Base-by-base conservation (phyloP, 1,140 invertebrate species). In the Nylanderia fulva region DNA sequence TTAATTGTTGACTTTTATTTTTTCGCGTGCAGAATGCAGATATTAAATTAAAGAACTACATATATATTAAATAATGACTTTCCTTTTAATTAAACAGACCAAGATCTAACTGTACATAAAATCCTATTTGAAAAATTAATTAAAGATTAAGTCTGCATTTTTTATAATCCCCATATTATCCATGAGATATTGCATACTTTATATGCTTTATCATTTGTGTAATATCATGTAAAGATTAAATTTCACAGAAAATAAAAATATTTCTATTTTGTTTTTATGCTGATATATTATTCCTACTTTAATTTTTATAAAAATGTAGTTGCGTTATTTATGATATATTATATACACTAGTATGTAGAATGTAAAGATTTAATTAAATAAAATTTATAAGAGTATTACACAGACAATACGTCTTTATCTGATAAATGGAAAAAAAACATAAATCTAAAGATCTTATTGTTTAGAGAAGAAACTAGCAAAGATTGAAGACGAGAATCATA, bases 41-140 rank as follows among this genome's bases (percentile, higher is more conserved):
- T 42, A 42, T 71, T 54, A 72, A 72, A 56, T 72, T 72, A 36
- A 15, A 54, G 3, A 54, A 54, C 3, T 72, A 0, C 29, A 54
- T 15, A 72, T 11, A 42, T 21, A 72, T 54, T 54, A 72, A 72
- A 54, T 72, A 54, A 33, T n/a, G n/a, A n/a, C n/a, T n/a, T n/a
- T n/a, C n/a, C n/a, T n/a, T n/a, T n/a, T n/a, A n/a, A n/a, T n/a
- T n/a, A n/a, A n/a, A n/a, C n/a, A n/a, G n/a, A n/a, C n/a, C n/a
- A n/a, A n/a, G 0, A 48, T 45, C 13, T 66, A n/a, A 24, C 27
- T 33, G n/a, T 29, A 48, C 6, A 48, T 33, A 9, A n/a, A 54
- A 72, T 2, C 33, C 6, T 18, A 33, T 36, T 69, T 7, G 0
- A 54, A 54, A 54, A 33, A 72, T n/a, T 33, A 71, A 71, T 52